Percentiles rank a stretch among this genome's conserved stretches.
Evolutionary conservation across 1,140 invertebrate genomes (phyloP).

Genomic region (honey bee (Apis mellifera)): Amel_HAv3.1 CM009936.2:7024001-7024500

Average conservation of each 20-base stretch:
- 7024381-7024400: background rate
- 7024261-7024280: background rate
- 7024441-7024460: slow-evolving; percentile 32
- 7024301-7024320: background rate
- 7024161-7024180: background rate
- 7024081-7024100: too few relatives aligned
- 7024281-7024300: background rate
- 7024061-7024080: too few relatives aligned
- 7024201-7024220: too few relatives aligned
- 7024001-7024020: too few relatives aligned
- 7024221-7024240: background rate
- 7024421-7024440: slow-evolving; percentile 50
- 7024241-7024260: background rate
- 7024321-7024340: background rate
- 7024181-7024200: background rate
- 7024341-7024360: background rate
- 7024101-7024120: too few relatives aligned
- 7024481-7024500: slow-evolving; percentile 52
- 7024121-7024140: too few relatives aligned
- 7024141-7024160: too few relatives aligned
- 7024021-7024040: too few relatives aligned
- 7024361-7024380: background rate
- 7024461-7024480: slow-evolving; percentile 64
- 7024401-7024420: slow-evolving; percentile 33
- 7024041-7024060: too few relatives aligned